Evolutionary conservation across 2,888 invertebrate species (phyloP).

Genomic region (Pomacea canaliculata): DNA sequence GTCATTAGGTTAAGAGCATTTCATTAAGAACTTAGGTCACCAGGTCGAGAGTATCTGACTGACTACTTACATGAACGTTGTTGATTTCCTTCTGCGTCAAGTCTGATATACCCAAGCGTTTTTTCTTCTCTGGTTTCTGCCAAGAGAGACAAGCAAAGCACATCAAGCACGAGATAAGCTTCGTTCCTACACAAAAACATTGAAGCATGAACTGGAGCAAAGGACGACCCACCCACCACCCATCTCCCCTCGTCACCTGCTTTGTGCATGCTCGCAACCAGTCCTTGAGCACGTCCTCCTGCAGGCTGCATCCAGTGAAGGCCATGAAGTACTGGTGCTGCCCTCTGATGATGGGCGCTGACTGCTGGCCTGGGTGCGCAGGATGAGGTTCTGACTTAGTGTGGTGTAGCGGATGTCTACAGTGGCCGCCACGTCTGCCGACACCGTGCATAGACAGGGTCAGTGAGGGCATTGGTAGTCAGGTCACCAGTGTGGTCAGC

Average conservation of each 20-base stretch:
- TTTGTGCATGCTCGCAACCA: constrained; percentile 59
- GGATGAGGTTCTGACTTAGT: constrained; percentile 34
- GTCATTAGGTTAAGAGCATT: too few species aligned
- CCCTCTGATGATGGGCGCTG: constrained; percentile 17
- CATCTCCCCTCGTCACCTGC: constrained; percentile 42
- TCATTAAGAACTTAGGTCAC: too few species aligned
- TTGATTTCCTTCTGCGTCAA: constrained; percentile 50
- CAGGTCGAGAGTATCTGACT: too few species aligned
- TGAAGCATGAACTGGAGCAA: too few species aligned
- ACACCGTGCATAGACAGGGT: not conserved
- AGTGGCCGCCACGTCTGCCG: constrained; percentile 34
- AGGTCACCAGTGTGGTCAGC: not conserved
- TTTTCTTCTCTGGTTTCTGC: constrained; percentile 62
- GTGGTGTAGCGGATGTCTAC: constrained; percentile 39
- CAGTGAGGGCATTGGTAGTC: not conserved
- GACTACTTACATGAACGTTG: constrained; percentile 59
- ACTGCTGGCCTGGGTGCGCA: constrained; percentile 22
- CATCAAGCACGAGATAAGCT: too few species aligned
- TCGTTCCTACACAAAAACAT: too few species aligned
- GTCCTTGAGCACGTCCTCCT: constrained; percentile 49
- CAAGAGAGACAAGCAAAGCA: constrained; percentile 7
- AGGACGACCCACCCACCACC: too few species aligned
- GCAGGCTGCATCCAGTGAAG: constrained; percentile 57
- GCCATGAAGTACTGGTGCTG: constrained; percentile 44
- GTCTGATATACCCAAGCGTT: constrained; percentile 44